Percentiles rank a stretch among this genome's conserved stretches.
Conservation (phyloP, 2,797 vertebrate genomes). For the Synanceia verrucosa region DNA sequence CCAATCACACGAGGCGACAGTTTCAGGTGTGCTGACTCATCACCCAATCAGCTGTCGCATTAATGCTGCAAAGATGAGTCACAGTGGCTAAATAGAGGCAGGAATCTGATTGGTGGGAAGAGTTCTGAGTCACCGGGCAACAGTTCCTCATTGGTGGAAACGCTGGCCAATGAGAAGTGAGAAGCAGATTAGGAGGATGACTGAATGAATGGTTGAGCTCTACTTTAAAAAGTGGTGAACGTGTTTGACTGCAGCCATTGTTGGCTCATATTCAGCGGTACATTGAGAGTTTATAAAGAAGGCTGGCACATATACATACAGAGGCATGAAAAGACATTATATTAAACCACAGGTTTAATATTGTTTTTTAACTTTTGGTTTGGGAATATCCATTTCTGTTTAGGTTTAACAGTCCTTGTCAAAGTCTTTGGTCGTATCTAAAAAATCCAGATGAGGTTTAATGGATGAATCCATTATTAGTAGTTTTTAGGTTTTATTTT, state of each 20-base stretch:
- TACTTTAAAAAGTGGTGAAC: background rate
- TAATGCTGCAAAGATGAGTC: conserved; percentile 29
- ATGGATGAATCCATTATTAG: background rate
- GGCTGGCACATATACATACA: background rate
- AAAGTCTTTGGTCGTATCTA: background rate
- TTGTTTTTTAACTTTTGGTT: background rate
- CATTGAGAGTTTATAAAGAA: background rate
- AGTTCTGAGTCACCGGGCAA: conserved; percentile 50
- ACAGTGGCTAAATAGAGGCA: conserved; percentile 4
- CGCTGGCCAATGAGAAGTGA: conserved; percentile 16
- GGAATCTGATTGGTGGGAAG: conserved; percentile 38
- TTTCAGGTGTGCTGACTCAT: conserved; percentile 10
- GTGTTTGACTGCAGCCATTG: background rate
- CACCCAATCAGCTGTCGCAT: conserved; percentile 48
- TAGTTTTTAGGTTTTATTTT: too few relatives aligned
- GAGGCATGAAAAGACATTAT: background rate
- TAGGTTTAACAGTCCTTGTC: background rate
- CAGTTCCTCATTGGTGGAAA: conserved; percentile 53
- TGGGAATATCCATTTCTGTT: background rate
- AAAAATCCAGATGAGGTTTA: background rate
- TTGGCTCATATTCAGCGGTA: background rate
- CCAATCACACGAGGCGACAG: conserved; percentile 55
- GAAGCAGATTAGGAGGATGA: conserved; percentile 4
- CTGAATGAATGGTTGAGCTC: too few relatives aligned
- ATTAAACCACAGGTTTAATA: background rate